Conservation (phyloP, 2,113 vertebrate genomes). For the Phodopus roborovskii region DNA sequence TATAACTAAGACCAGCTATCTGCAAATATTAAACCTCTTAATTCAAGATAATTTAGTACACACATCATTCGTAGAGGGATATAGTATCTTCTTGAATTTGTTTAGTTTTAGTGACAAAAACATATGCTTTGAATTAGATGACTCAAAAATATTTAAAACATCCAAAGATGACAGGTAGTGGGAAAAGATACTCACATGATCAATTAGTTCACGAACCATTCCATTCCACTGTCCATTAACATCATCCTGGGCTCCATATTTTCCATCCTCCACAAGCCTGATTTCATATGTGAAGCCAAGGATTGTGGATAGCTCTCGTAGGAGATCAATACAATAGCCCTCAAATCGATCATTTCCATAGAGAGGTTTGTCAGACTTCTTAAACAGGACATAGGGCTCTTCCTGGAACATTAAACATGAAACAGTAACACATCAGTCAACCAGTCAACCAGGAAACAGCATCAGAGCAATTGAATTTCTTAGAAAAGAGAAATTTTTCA, state of each 20-base stretch:
- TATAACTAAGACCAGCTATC: neutral
- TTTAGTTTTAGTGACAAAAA: conserved; percentile 2
- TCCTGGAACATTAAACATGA: conserved; percentile 87
- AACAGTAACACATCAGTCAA: conserved; percentile 51
- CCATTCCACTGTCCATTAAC: conserved; percentile 97
- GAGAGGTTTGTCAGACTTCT: conserved; percentile 98
- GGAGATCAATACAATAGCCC: conserved; percentile 97
- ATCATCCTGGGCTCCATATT: conserved; percentile 97
- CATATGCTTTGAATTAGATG: conserved; percentile 18
- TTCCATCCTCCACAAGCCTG: conserved; percentile 95
- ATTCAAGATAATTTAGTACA: neutral
- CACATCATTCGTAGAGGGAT: neutral
- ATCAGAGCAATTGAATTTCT: neutral
- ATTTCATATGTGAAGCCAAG: conserved; percentile 97
- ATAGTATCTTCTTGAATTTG: neutral
- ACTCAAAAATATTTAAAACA: neutral
- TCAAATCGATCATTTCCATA: conserved; percentile 98
- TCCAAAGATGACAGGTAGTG: neutral
- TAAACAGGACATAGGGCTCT: conserved; percentile 99
- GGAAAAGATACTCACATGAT: conserved; percentile 92
- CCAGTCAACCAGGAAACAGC: neutral
- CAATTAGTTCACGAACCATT: conserved; percentile 97
- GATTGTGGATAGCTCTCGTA: conserved; percentile 95
- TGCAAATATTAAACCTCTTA: neutral
- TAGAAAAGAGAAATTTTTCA: neutral